phyloP scores from a whole-genome alignment of 92 coral and sea anemone species.

The Parazoanthus darwini region DNA sequence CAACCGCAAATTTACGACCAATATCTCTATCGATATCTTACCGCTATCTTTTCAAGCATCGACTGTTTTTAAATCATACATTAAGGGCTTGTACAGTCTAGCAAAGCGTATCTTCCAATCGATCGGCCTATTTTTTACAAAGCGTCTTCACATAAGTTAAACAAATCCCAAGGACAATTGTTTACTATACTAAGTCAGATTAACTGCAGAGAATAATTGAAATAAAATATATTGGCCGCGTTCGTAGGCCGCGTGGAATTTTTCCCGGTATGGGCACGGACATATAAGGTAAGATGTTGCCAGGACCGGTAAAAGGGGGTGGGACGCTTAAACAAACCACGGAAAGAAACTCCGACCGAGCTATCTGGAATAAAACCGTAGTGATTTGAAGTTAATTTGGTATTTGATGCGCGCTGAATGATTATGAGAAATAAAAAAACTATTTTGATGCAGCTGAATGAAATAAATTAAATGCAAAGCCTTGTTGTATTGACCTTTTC shows the following conservation, averaged over 20 bases:
- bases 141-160: background rate
- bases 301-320: slow-evolving; percentile 12
- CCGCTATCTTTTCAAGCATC: background rate
- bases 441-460: background rate
- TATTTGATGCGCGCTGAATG: background rate
- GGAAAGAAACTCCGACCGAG: background rate
- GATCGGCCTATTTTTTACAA: background rate
- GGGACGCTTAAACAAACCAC: background rate
- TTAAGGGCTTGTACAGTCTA: background rate
- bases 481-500: background rate
- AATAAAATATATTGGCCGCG: background rate
- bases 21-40: too few species aligned
- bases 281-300: slow-evolving; percentile 8
- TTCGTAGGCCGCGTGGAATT: background rate
- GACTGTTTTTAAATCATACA: background rate
- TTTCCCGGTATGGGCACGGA: background rate
- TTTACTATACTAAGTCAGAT: background rate
- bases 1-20: background rate
- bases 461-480: background rate
- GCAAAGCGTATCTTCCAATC: too few species aligned
- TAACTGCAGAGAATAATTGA: slow-evolving; percentile 1
- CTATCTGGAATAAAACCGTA: too few species aligned
- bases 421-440: background rate
- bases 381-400: background rate
- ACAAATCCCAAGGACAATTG: background rate